phyloP scores from a whole-genome alignment of 2,888 invertebrate species.

The Chirona hameri region DNA sequence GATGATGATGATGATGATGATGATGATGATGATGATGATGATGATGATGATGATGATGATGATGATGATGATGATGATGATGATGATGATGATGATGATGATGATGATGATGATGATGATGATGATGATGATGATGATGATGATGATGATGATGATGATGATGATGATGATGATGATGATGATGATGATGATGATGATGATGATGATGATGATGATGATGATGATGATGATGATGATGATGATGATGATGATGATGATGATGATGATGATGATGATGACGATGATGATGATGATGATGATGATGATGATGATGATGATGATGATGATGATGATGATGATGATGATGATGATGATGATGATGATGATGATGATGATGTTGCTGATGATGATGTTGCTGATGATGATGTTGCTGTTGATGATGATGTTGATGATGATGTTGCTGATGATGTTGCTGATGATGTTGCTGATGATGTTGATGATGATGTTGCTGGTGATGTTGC shows the following conservation, averaged over 20 bases:
- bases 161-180: constrained; percentile 22
- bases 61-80: constrained; percentile 22
- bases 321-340: not conserved
- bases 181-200: constrained; percentile 22
- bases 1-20: constrained; percentile 22
- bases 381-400: too few relatives aligned
- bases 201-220: constrained; percentile 22
- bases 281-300: constrained; percentile 12
- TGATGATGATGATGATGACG: constrained; percentile 22
- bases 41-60: constrained; percentile 22
- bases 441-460: too few relatives aligned
- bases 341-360: too few relatives aligned
- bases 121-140: constrained; percentile 7
- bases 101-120: not conserved
- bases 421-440: too few relatives aligned
- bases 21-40: constrained; percentile 12
- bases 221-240: constrained; percentile 12
- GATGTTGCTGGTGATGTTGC: too few relatives aligned
- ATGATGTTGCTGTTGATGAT: too few relatives aligned
- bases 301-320: constrained; percentile 22
- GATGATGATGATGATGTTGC: too few relatives aligned
- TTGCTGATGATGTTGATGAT: too few relatives aligned
- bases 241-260: not conserved
- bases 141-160: constrained; percentile 22
- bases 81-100: constrained; percentile 4